Percentiles rank a stretch among this genome's conserved stretches.
These are phyloP conservation scores for Ovis canadensis DNA, from an alignment of 2,113 vertebrate species.

Conservation along the genomic window DNA sequence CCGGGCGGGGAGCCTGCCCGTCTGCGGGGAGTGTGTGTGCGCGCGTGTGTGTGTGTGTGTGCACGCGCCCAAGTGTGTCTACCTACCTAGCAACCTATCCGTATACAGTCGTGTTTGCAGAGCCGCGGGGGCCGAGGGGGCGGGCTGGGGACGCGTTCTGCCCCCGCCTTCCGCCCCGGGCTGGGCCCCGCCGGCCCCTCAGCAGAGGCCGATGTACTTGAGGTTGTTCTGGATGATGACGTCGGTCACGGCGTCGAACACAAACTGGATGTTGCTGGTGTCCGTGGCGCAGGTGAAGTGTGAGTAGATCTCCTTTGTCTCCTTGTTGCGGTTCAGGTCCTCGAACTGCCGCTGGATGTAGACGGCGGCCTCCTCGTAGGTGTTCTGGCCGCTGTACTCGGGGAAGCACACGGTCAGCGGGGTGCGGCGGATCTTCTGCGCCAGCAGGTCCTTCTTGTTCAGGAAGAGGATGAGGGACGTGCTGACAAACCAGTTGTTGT, in stretches of 20 bases:
- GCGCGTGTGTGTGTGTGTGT: background rate
- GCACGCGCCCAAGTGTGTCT: background rate
- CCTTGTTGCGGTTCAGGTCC: conserved; percentile 99
- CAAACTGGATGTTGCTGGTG: conserved; percentile 99
- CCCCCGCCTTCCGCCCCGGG: conserved; percentile 21
- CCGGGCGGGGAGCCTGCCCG: conserved; percentile 18
- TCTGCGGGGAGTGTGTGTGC: conserved; percentile 21
- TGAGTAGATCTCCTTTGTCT: conserved; percentile 99
- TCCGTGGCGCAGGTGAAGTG: conserved; percentile 93
- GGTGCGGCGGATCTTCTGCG: conserved; percentile 98
- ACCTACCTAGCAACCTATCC: conserved; percentile 59
- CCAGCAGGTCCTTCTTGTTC: conserved; percentile 99
- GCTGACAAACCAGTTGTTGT: conserved; percentile 99
- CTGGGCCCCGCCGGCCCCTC: conserved; percentile 73
- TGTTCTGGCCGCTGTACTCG: conserved; percentile 98
- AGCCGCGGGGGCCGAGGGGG: conserved; percentile 56
- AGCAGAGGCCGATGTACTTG: conserved; percentile 99
- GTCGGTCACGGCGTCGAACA: conserved; percentile 98
- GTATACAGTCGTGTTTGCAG: conserved; percentile 37
- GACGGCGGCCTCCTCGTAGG: conserved; percentile 97
- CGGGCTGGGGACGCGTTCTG: conserved; percentile 38
- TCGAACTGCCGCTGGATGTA: conserved; percentile 99
- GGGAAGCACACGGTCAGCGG: conserved; percentile 97
- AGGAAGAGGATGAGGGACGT: conserved; percentile 99
- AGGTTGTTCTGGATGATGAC: conserved; percentile 99